A percentile compares a stretch with the other conserved stretches of the same genome.
Conservation (phyloP, 2,888 invertebrate genomes). For the Diadromus collaris region DNA sequence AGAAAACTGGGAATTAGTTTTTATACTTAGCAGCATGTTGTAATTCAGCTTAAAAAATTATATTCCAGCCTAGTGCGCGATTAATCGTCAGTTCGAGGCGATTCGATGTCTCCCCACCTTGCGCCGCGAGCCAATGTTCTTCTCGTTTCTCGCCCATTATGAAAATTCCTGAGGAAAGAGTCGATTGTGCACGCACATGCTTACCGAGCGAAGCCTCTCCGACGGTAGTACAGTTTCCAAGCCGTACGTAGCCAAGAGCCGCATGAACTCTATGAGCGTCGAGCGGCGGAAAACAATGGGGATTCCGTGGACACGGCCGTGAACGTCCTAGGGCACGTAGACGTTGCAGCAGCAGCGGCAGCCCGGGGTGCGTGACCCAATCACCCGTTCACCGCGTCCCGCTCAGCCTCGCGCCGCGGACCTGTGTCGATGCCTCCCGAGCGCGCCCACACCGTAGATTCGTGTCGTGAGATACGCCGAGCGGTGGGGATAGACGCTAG, state of each 20-base stretch:
- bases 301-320: slow-evolving; percentile 75
- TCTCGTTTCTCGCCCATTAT: background rate
- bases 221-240: slow-evolving; percentile 19
- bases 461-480: slow-evolving; percentile 44
- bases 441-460: slow-evolving; percentile 36
- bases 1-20: no score
- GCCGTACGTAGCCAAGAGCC: background rate
- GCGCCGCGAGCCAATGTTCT: background rate
- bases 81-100: no score
- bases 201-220: slow-evolving; percentile 25
- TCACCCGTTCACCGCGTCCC: slow-evolving; percentile 74
- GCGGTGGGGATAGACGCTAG: slow-evolving; percentile 26
- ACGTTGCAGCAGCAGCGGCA: slow-evolving; percentile 56
- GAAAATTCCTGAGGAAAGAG: background rate
- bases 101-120: no score
- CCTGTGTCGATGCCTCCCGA: slow-evolving; percentile 38
- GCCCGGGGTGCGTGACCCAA: slow-evolving; percentile 78
- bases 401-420: slow-evolving; percentile 50
- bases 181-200: slow-evolving; percentile 37
- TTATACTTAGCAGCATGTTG: no score
- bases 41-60: no score
- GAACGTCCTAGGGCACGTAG: slow-evolving; percentile 77
- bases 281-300: slow-evolving; percentile 70
- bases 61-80: no score
- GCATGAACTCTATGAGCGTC: slow-evolving; percentile 21